Base-by-base conservation (phyloP, 2,113 vertebrate species). In the Excalfactoria chinensis region DNA sequence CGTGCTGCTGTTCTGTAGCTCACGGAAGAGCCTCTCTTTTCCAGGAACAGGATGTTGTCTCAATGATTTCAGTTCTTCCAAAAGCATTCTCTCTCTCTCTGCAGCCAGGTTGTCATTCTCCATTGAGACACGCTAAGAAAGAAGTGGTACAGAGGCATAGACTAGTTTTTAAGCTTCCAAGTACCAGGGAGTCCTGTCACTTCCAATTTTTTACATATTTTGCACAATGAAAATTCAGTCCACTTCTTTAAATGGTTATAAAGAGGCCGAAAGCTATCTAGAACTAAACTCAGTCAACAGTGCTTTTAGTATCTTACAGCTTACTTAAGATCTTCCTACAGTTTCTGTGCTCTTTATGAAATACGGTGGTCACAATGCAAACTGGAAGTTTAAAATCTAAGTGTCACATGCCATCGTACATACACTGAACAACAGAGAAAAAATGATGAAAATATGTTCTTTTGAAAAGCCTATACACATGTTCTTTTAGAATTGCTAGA, bases 71-170 rank as follows among this genome's bases (percentile, higher is more conserved):
- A 98, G 84, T 73, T 98, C 98, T 93, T 98, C 97, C 95, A 98
- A 96, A 90, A 98, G 97, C 82, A 97, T 96, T 95, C 96, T 97
- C 73, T 98, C 98, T 96, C 98, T 97, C 82, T 98, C 98, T 90
- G 96, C 97, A 93, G 96, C 85, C 96, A 98, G 84, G 95, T 75
- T 98, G 88, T 98, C 98, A 96, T 95, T 98, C 95, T 97, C 96
- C 97, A 97, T 84, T 70, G 97, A 97, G 89, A 96, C 89, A 86
- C 44, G 97, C 98, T 98, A 93, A 76, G 93, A 94, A 95, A 97
- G 93, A 96, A 97, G 79, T 17, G 40, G 93, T 64, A 89, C 7
- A 93, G 89, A 79, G 78, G 87, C 87, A 95, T 66, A 95, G 15
- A 64, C 49, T 92, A 30, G 75, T 91, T 89, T 93, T 93, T 93